These are phyloP conservation scores for Alviniconcha strummeri DNA, from an alignment of 2,888 invertebrate species.

Conservation along the genomic window DNA sequence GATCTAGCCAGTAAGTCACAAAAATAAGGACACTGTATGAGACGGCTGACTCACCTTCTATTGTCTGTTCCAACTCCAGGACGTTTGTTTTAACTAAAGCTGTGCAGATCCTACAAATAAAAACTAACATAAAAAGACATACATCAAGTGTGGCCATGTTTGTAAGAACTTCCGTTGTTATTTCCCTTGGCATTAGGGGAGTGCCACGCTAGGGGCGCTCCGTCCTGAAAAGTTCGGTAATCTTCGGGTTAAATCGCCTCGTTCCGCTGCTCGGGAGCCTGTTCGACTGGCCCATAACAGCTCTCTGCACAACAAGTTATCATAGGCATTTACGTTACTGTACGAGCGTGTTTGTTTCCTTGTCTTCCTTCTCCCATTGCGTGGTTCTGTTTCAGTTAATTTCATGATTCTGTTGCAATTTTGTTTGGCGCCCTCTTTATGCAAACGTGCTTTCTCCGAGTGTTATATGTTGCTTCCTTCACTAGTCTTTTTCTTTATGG, in stretches of 20 bases:
- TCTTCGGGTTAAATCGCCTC: conserved; percentile 9
- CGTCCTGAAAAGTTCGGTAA: background rate
- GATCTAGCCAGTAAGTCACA: background rate
- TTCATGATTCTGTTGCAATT: too few species aligned
- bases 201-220: conserved; percentile 20
- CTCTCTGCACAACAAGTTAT: too few species aligned
- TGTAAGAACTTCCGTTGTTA: conserved; percentile 8
- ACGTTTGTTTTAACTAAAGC: conserved; percentile 12
- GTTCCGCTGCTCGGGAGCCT: background rate
- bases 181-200: conserved; percentile 19
- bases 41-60: conserved; percentile 12
- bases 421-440: too few species aligned
- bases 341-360: too few species aligned
- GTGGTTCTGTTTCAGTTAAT: too few species aligned
- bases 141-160: conserved; percentile 30
- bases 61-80: background rate
- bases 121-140: conserved; percentile 12
- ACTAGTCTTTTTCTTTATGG: too few species aligned
- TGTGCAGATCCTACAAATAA: conserved; percentile 14
- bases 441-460: too few species aligned
- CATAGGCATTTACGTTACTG: too few species aligned
- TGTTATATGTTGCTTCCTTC: too few species aligned
- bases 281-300: too few species aligned
- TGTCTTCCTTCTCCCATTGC: too few species aligned
- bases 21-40: background rate